Evolutionary conservation across 2,888 invertebrate genomes (phyloP).

Genomic region (Saturnia japonica): DNA sequence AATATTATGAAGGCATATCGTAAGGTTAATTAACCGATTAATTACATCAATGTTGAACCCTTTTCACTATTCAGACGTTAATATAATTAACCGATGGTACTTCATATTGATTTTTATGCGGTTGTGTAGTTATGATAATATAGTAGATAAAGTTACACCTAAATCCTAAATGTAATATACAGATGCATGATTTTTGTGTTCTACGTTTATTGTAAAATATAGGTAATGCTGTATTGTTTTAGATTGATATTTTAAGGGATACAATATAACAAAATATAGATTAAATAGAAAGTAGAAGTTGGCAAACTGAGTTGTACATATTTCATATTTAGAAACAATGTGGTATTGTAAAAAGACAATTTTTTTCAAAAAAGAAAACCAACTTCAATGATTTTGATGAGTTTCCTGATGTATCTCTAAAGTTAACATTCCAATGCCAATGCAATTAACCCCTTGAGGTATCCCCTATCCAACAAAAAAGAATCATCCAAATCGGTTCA

Average conservation of each 20-base stretch:
- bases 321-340: neutral
- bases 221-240: too few relatives aligned
- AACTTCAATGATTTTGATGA: too few relatives aligned
- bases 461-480: too few relatives aligned
- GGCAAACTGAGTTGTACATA: neutral
- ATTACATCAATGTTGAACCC: neutral
- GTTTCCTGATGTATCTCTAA: too few relatives aligned
- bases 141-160: neutral
- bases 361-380: too few relatives aligned
- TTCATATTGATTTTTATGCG: neutral
- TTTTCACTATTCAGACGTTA: neutral
- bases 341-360: too few relatives aligned
- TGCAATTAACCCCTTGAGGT: too few relatives aligned
- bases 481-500: too few relatives aligned
- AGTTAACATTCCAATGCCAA: too few relatives aligned
- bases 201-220: neutral
- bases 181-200: neutral
- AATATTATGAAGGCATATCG: neutral
- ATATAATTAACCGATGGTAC: neutral
- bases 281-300: neutral
- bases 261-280: neutral
- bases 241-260: too few relatives aligned
- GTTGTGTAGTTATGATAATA: neutral
- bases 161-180: neutral
- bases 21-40: slow-evolving; percentile 3